Evolutionary conservation across 2,113 vertebrate genomes (phyloP), one percentile per base, ranked within the genome.

Genomic region (Vulpes vulpes): DNA sequence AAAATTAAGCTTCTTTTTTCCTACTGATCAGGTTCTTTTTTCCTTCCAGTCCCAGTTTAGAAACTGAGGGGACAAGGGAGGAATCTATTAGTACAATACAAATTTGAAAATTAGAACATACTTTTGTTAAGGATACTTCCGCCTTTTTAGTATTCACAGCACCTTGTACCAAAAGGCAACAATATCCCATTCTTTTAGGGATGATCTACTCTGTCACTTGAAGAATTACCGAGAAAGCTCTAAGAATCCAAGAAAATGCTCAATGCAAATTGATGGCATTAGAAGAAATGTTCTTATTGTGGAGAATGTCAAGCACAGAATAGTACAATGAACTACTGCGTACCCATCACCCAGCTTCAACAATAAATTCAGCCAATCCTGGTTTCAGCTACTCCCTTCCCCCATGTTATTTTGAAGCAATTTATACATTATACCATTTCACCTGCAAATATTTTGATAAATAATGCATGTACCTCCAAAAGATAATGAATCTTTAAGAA

Each of bases 331-430:
- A 89, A 62, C 30, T 67, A 19, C 6, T 4, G 25, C 7, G 12
- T 35, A 38, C 11, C 35, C 80, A 53, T 74, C 25, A 53, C 12
- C 6, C 80, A 76, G 16, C 8, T 76, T 67, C 67, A 93, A 60
- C 15, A 81, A 30, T 27, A 79, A 38, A n/a, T 12, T 59, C 20
- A 49, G 57, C 8, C 73, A 65, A 23, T 71, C 32, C 27, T 64
- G 32, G 38, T 82, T 86, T 86, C 20, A 92, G 32, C 49, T 30
- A 38, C 22, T 25, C 23, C 22, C 16, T 22, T 1, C 20, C 11
- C 23, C 17, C 16, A 12, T 20, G 76, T 55, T n/a, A 93, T 79
- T 96, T 88, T 88, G 30, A 78, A 91, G 82, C 11, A 88, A 93
- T 71, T 73, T 25, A 35, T 14, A 30, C 9, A 71, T n/a, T 3